Percentiles rank a stretch among this genome's conserved stretches.
These are phyloP conservation scores for Chaetodon auriga DNA, from an alignment of 2,113 vertebrate genomes.

Conservation along the genomic window DNA sequence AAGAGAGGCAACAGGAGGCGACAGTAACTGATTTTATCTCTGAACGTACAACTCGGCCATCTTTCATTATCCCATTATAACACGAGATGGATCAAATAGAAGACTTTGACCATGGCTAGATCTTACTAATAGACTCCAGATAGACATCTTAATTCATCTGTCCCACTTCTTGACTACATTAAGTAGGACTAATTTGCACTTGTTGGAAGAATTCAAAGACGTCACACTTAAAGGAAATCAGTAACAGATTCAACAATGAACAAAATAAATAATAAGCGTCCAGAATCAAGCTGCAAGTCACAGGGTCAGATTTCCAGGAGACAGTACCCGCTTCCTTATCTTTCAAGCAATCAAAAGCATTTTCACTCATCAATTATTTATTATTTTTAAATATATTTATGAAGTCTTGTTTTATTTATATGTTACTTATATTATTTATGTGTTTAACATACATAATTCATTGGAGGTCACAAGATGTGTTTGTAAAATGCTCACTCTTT, in stretches of 20 bases:
- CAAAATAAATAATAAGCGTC: too few relatives aligned
- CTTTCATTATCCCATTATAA: not conserved
- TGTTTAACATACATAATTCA: conserved; percentile 17
- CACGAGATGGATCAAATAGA: not conserved
- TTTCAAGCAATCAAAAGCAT: not conserved
- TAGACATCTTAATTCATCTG: not conserved
- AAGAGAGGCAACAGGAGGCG: too few relatives aligned
- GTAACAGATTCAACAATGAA: not conserved
- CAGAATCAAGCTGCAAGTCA: too few relatives aligned
- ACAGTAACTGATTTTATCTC: not conserved
- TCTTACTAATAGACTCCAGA: not conserved
- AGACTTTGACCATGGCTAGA: not conserved
- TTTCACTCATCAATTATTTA: not conserved
- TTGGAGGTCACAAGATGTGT: not conserved
- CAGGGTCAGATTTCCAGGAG: too few relatives aligned
- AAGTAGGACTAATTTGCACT: not conserved
- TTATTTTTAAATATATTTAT: not conserved
- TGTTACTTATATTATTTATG: conserved; percentile 20
- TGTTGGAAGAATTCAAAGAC: not conserved
- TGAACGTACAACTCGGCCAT: not conserved
- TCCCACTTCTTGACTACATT: not conserved
- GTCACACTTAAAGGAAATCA: not conserved
- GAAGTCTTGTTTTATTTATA: conserved; percentile 26
- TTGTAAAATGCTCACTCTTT: not conserved
- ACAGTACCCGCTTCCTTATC: not conserved